A percentile compares a stretch with the other conserved stretches of the same genome.
These are phyloP conservation scores for Podiceps cristatus DNA, from an alignment of 2,113 vertebrate species.

Conservation along the genomic window DNA sequence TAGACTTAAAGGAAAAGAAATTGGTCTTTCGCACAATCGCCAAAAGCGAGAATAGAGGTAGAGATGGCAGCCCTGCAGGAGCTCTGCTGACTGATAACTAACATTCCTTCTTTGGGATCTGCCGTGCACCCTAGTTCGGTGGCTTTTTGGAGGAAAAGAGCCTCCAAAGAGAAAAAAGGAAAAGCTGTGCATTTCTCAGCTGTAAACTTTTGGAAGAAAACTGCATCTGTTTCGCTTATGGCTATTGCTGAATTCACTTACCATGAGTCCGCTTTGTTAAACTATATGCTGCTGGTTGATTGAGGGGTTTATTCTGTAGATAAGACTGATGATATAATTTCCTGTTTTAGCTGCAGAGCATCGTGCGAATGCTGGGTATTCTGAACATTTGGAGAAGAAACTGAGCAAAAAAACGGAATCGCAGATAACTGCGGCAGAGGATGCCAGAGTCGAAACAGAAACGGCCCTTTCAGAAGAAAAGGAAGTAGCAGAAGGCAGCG, in stretches of 20 bases:
- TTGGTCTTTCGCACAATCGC: neutral
- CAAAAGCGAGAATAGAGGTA: neutral
- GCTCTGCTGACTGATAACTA: neutral
- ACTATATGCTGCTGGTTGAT: neutral
- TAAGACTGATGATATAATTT: neutral
- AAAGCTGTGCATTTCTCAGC: neutral
- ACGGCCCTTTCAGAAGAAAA: neutral
- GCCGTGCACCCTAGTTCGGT: accelerated
- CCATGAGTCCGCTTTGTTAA: neutral
- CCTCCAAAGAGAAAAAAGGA: neutral
- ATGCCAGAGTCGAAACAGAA: neutral
- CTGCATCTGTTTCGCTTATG: neutral
- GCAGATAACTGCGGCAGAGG: neutral
- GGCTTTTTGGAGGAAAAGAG: too few relatives aligned
- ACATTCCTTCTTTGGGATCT: neutral
- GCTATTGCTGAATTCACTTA: neutral
- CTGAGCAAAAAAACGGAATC: neutral
- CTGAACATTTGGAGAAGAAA: neutral
- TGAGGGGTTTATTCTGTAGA: neutral
- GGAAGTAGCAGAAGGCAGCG: neutral
- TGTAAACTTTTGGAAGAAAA: neutral
- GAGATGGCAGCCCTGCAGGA: neutral
- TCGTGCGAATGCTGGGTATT: neutral
- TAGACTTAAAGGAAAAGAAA: neutral
- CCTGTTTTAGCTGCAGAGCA: neutral